A percentile compares a stretch with the other conserved stretches of the same genome.
Conservation (phyloP, 2,888 invertebrate genomes). For the Cantharis nigra region DNA sequence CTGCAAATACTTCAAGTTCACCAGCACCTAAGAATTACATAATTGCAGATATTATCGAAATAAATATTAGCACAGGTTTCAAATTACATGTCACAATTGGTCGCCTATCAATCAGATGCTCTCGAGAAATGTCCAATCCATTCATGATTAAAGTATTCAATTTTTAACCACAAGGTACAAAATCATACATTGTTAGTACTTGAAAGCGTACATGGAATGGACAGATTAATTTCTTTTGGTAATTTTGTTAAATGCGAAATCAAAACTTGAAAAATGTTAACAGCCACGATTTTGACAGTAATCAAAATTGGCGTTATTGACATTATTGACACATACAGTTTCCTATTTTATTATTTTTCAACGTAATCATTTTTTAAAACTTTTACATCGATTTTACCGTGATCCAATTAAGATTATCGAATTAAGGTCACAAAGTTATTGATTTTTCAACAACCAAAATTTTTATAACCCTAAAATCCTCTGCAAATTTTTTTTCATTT, state of each 20-base stretch:
- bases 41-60: not conserved
- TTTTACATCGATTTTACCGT: not conserved
- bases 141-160: conserved; percentile 49
- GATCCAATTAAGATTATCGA: not conserved
- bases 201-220: not conserved
- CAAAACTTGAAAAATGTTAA: not conserved
- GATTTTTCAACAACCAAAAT: not conserved
- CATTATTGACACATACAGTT: not conserved
- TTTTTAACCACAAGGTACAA: conserved; percentile 47
- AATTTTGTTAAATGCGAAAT: not conserved
- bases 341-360: not conserved
- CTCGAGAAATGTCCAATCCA: conserved; percentile 38
- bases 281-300: conserved; percentile 34
- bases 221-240: not conserved
- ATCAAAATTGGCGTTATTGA: conserved; percentile 26
- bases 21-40: conserved; percentile 65
- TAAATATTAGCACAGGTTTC: not conserved
- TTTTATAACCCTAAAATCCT: not conserved
- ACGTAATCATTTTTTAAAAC: not conserved
- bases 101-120: conserved; percentile 68
- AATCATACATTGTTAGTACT: conserved; percentile 42
- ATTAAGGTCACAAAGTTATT: not conserved
- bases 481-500: not conserved
- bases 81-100: conserved; percentile 76
- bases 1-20: conserved; percentile 81